Base-by-base conservation (phyloP, 2,888 invertebrate species). In the Urechis unicinctus region DNA sequence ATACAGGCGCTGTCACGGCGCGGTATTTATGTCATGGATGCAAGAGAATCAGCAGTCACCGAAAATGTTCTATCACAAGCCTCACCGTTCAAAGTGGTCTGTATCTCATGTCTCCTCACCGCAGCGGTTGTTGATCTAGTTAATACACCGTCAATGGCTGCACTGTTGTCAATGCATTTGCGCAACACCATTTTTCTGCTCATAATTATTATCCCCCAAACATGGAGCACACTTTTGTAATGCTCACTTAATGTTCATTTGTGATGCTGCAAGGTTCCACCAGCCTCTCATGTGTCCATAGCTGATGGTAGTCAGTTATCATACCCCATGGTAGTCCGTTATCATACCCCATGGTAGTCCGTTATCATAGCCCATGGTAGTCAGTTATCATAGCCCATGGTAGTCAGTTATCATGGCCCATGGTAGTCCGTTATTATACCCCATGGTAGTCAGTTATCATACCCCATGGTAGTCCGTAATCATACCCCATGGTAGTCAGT, bases 41-140 rank as follows among this genome's bases (percentile, higher is more conserved):
- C 88, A 59, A 84, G 87, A 58, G 92, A 91, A 79, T 85, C 87
- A 73, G 88, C 89, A 74, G 86, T 95, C 77, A 95, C 95, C 44
- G 95, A 95, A 82, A 94, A 93, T 59, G 89, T 91, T 70, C 87
- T 96, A 71, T 91, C 93, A 78, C 93, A 95, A 83, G 93, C 91
- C 64, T 91, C 91, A 77, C 95, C 95, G 66, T 85, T 95, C 65
- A 87, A 88, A 83, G 87, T 94, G 86, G 95, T 92, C 81, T 83
- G 83, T 76, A 44, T 13, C n/a, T 6, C 24, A 6, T 50, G 5
- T 30, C 41, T 48, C 26, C 5, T 13, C 48, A 9, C 6, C 28
- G 13, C 24, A 41, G 29, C 26, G 30, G 48, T 51, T 30, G n/a
- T 41, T 28, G 17, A 49, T 52, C 26, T 42, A 5, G n/a, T 25